Base-by-base conservation (phyloP, 2,113 vertebrate species). In the Aegypius monachus region DNA sequence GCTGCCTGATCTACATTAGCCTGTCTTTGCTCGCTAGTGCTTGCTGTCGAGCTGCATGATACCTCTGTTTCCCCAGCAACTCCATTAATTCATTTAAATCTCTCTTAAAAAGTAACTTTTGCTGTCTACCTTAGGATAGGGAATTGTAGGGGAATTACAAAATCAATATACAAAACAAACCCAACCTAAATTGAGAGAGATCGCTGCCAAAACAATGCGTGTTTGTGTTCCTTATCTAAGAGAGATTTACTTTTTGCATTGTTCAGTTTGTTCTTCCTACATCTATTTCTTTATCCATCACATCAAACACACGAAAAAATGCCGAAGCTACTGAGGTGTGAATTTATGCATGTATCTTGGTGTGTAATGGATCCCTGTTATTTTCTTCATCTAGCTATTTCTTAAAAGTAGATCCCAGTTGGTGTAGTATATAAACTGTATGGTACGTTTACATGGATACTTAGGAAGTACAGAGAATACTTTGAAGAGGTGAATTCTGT, bases 141-240 rank as follows among this genome's bases (percentile, higher is more conserved):
- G 84, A 90, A 80, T 90, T 92, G 90, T 38, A 50, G 45, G 25
- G 72, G 74, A 96, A 96, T 96, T 94, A 80, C 93, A 94, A 94
- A 97, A 96, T 96, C 93, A 73, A 96, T 97, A 80, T 70, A 65
- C 86, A 94, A 94, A 95, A 56, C 81, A 92, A 95, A 85, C 53
- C 45, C 58, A 52, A 95, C 65, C 56, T 89, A 34, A 89, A 89
- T 93, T 91, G 95, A 77, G 84, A 88, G 89, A 75, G 25, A 53
- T 45, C 22, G 32, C 36, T 88, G 84, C 79, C 81, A 82, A 92
- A 91, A 48, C 70, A 56, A 55, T 17, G 36, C 0, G 0, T 63
- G 56, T 75, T 78, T 67, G 36, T 84, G 29, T 75, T 88, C 48
- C 86, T 84, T 87, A 62, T 79, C 67, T 73, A 65, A 61, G 36